phyloP scores from a whole-genome alignment of 53 echinoderm and acorn worm genomes.

The Apostichopus leukothele region DNA sequence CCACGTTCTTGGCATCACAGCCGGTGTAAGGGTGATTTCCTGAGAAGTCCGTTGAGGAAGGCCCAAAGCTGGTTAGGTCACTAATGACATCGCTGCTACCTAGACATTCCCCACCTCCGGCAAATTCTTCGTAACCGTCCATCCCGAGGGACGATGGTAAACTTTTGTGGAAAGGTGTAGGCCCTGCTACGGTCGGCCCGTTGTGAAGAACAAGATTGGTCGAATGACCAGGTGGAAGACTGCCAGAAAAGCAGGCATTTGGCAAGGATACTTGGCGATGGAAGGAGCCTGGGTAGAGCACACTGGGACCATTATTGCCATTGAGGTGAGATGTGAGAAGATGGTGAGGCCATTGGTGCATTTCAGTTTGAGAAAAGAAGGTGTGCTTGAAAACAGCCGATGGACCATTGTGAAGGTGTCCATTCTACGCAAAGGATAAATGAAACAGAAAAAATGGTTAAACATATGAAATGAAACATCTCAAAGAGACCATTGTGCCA shows the following conservation, averaged over 20 bases:
- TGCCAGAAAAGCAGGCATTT: constrained; percentile 26
- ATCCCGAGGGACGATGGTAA: constrained; percentile 23
- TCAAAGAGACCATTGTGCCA: background rate
- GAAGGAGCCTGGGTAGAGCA: constrained; percentile 2
- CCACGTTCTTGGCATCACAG: background rate
- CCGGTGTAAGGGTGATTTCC: background rate
- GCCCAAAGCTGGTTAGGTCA: constrained; percentile 23
- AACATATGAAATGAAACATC: background rate
- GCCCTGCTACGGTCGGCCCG: background rate
- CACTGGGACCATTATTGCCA: constrained; percentile 29
- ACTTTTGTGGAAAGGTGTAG: constrained; percentile 15
- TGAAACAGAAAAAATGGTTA: background rate
- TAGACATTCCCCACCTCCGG: constrained; percentile 29
- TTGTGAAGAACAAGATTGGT: background rate
- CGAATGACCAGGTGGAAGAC: constrained; percentile 35
- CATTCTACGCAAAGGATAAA: background rate
- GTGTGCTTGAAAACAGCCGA: constrained; percentile 24
- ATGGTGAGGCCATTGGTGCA: constrained; percentile 40
- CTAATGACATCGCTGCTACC: constrained; percentile 20
- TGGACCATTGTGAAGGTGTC: constrained; percentile 13
- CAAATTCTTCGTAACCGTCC: constrained; percentile 9
- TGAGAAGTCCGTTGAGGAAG: constrained; percentile 23
- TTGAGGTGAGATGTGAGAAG: constrained; percentile 37
- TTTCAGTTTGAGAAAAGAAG: constrained; percentile 43
- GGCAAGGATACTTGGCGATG: constrained; percentile 46